These are phyloP conservation scores for Teleopsis dalmanni DNA, from an alignment of 1,140 invertebrate genomes.

Conservation along the genomic window DNA sequence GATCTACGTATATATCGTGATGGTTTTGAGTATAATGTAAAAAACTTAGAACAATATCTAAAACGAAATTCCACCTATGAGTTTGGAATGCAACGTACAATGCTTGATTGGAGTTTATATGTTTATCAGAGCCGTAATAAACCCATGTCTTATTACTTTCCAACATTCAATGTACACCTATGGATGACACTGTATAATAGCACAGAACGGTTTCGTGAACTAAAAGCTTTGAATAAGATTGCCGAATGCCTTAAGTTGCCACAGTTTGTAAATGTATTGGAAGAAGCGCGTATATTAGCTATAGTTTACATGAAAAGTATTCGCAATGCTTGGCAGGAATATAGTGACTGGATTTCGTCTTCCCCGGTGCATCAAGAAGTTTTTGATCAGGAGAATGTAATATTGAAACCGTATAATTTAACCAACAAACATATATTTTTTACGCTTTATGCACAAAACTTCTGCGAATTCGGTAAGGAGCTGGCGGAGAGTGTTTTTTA, in stretches of 20 bases:
- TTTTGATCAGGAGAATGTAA: slow-evolving; percentile 30
- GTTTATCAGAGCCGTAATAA: slow-evolving; percentile 34
- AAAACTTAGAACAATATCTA: slow-evolving; percentile 26
- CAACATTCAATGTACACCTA: slow-evolving; percentile 33
- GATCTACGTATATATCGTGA: slow-evolving; percentile 28
- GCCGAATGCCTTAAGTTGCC: slow-evolving; percentile 34
- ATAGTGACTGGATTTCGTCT: slow-evolving; percentile 22
- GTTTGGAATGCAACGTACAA: slow-evolving; percentile 27
- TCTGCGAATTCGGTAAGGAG: slow-evolving; percentile 39
- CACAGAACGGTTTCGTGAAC: slow-evolving; percentile 19
- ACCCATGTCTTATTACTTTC: slow-evolving; percentile 38
- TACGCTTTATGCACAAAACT: slow-evolving; percentile 36
- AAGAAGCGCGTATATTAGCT: slow-evolving; percentile 32
- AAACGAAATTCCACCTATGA: slow-evolving; percentile 32
- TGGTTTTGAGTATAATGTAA: slow-evolving; percentile 35
- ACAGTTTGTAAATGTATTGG: slow-evolving; percentile 32
- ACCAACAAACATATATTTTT: slow-evolving; percentile 34
- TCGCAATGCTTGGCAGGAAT: slow-evolving; percentile 28
- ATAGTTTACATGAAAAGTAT: slow-evolving; percentile 39
- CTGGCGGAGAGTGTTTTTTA: slow-evolving; percentile 35
- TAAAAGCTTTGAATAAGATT: slow-evolving; percentile 21
- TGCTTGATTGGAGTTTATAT: slow-evolving; percentile 39
- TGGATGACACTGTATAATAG: slow-evolving; percentile 36
- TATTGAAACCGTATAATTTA: slow-evolving; percentile 22
- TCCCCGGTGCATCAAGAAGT: slow-evolving; percentile 14